Conservation (phyloP, 2,888 invertebrate species). For the Spisula subtruncata region DNA sequence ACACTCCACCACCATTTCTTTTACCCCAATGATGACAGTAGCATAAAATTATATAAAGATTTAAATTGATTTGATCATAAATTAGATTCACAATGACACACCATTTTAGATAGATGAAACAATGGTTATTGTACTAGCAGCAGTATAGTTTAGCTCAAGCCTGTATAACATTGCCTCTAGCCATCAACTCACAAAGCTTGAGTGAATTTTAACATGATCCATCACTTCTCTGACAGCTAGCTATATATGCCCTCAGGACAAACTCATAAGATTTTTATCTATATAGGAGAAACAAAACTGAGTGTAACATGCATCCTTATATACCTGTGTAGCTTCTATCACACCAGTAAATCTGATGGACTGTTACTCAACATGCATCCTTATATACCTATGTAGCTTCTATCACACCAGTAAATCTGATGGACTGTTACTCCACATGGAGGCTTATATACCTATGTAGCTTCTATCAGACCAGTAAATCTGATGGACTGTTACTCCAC, state of each 20-base stretch:
- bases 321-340: neutral
- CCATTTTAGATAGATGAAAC: neutral
- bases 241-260: slow-evolving; percentile 47
- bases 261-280: slow-evolving; percentile 35
- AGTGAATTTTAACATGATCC: slow-evolving; percentile 50
- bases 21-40: too few species aligned
- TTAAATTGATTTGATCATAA: too few species aligned
- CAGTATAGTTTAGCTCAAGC: neutral
- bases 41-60: too few species aligned
- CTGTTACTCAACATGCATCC: neutral
- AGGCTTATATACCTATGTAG: neutral
- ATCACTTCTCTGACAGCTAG: slow-evolving; percentile 49
- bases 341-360: neutral
- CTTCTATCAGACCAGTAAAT: neutral
- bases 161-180: slow-evolving; percentile 5
- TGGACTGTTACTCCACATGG: neutral
- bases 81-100: too few species aligned
- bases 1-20: too few species aligned
- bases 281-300: slow-evolving; percentile 21
- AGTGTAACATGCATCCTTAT: neutral
- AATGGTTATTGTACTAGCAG: neutral
- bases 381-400: neutral
- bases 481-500: neutral
- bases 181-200: slow-evolving; percentile 42
- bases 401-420: neutral